These are phyloP conservation scores for Paramisgurnus dabryanus DNA, from an alignment of 2,113 vertebrate genomes.

Conservation along the genomic window DNA sequence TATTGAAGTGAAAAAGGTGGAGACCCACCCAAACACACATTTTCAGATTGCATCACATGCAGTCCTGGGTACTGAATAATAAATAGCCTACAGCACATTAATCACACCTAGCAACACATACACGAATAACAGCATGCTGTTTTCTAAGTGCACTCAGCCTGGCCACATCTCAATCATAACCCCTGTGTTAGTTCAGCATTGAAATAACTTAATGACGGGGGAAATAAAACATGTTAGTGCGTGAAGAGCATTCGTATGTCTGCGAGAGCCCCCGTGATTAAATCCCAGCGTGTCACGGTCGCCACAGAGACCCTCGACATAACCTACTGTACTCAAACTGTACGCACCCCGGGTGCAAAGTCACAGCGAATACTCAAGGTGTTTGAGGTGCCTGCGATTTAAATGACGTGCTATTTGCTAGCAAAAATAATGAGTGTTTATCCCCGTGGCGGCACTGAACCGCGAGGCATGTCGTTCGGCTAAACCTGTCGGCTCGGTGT, in stretches of 20 bases:
- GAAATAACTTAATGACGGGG: constrained; percentile 29
- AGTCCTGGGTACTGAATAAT: not conserved
- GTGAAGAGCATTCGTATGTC: not conserved
- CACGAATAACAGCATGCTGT: not conserved
- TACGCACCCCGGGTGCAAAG: not conserved
- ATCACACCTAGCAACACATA: constrained; percentile 60
- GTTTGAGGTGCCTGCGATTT: constrained; percentile 1
- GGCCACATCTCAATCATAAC: constrained; percentile 29
- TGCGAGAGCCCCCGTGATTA: not conserved
- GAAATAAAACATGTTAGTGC: constrained; percentile 34
- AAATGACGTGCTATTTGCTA: not conserved
- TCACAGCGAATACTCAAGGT: not conserved
- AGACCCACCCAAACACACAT: not conserved
- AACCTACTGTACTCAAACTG: not conserved
- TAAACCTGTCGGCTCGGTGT: constrained; percentile 21
- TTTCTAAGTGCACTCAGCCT: not conserved
- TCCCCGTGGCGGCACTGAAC: constrained; percentile 16
- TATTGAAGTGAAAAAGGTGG: not conserved
- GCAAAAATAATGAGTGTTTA: constrained; percentile 28
- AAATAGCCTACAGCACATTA: constrained; percentile 44
- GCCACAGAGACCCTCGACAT: not conserved
- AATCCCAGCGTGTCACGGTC: not conserved
- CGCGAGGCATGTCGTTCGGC: not conserved
- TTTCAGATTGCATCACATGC: not conserved
- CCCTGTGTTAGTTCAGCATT: not conserved